These are phyloP conservation scores for Meriones unguiculatus DNA, from an alignment of 2,113 vertebrate genomes.

Conservation along the genomic window DNA sequence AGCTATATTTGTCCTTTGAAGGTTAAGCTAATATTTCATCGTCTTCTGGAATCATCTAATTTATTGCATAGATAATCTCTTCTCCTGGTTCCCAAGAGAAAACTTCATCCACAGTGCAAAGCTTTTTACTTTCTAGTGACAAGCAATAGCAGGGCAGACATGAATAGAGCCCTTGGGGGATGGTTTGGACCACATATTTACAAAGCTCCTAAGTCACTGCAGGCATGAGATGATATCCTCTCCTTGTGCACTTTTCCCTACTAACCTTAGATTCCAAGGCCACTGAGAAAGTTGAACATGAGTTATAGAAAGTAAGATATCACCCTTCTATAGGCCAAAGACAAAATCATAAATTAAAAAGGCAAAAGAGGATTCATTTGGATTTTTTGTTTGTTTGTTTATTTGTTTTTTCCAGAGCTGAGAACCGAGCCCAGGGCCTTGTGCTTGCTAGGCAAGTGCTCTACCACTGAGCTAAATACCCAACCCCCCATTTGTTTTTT, in stretches of 20 bases:
- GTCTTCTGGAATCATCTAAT: neutral
- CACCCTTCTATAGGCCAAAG: neutral
- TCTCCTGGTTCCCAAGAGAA: constrained; percentile 17
- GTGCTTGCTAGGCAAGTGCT: no score
- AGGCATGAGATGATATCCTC: no score
- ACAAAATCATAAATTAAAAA: neutral
- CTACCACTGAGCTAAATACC: no score
- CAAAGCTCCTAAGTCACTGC: neutral
- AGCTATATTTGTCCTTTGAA: constrained; percentile 54
- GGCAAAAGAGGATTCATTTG: neutral
- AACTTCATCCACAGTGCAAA: neutral
- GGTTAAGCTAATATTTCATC: constrained; percentile 19
- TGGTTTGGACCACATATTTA: neutral
- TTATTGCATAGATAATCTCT: neutral
- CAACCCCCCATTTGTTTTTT: no score
- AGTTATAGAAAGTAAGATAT: neutral
- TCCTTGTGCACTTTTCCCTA: neutral
- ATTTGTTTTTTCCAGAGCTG: no score
- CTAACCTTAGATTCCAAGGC: neutral
- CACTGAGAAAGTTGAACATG: neutral
- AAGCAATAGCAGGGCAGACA: neutral
- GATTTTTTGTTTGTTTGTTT: neutral
- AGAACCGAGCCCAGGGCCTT: no score
- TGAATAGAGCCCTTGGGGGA: no score
- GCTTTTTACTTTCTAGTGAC: neutral